Conservation (phyloP, 1,140 invertebrate genomes). For the Drosophila sulfurigaster region DNA sequence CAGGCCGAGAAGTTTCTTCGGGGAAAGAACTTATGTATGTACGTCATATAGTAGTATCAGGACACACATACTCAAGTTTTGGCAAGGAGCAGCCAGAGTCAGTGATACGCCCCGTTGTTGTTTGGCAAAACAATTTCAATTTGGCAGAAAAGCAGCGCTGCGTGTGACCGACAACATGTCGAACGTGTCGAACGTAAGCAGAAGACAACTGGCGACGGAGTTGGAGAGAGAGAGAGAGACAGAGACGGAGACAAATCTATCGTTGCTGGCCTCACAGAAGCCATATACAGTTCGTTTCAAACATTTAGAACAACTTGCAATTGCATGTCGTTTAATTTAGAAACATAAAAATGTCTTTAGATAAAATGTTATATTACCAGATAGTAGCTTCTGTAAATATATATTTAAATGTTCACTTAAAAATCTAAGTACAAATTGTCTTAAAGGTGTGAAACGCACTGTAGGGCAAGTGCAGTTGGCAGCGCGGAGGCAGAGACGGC, state of each 20-base stretch:
- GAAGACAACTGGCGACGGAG: conserved; percentile 10
- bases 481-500: background rate
- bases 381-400: no score
- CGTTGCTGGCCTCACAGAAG: background rate
- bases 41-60: conserved; percentile 3
- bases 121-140: conserved; percentile 75
- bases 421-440: no score
- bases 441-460: no score
- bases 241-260: conserved; percentile 5
- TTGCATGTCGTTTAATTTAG: no score
- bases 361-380: no score
- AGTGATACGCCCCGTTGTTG: conserved; percentile 49
- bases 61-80: conserved; percentile 1
- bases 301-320: conserved; percentile 4
- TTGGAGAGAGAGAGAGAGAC: background rate
- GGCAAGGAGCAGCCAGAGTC: conserved; percentile 19
- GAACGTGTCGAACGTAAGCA: conserved; percentile 55
- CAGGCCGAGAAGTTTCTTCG: background rate
- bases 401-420: no score
- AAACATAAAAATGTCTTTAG: no score
- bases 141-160: conserved; percentile 71
- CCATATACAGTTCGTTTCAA: background rate
- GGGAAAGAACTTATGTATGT: no score
- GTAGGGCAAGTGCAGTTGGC: background rate
- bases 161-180: conserved; percentile 69